Evolutionary conservation across 1,140 invertebrate genomes (phyloP).

Genomic region (Drosophila parabipectinata): DNA sequence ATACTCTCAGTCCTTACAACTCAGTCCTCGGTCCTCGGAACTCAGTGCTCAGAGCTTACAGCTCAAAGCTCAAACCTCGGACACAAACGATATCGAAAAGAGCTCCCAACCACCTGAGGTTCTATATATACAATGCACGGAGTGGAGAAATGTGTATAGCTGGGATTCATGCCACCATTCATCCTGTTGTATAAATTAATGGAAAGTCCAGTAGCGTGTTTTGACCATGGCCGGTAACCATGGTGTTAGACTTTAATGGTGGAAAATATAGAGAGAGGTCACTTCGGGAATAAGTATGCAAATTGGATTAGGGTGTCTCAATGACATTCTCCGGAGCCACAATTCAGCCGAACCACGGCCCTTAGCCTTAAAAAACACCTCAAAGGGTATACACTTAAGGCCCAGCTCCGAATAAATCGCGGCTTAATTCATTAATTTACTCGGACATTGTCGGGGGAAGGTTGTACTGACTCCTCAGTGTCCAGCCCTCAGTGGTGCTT

Average conservation of each 20-base stretch:
- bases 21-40: slow-evolving; percentile 2
- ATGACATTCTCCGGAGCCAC: slow-evolving; percentile 46
- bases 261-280: slow-evolving; percentile 65
- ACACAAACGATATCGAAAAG: slow-evolving; percentile 1
- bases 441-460: slow-evolving; percentile 32
- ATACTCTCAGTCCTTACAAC: slow-evolving; percentile 25
- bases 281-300: slow-evolving; percentile 57
- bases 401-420: slow-evolving; percentile 32
- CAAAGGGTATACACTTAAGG: slow-evolving; percentile 18
- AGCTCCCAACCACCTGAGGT: slow-evolving; percentile 43
- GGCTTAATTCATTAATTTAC: slow-evolving; percentile 45
- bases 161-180: slow-evolving; percentile 47
- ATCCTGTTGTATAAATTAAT: slow-evolving; percentile 67
- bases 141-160: slow-evolving; percentile 10
- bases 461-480: slow-evolving; percentile 39
- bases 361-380: slow-evolving; percentile 13
- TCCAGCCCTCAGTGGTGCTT: slow-evolving; percentile 42
- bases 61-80: slow-evolving; percentile 12
- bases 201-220: slow-evolving; percentile 77
- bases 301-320: slow-evolving; percentile 60
- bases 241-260: slow-evolving; percentile 49
- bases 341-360: slow-evolving; percentile 13
- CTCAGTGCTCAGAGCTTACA: not conserved
- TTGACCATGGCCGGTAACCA: slow-evolving; percentile 71
- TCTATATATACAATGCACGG: slow-evolving; percentile 3